Percentiles rank a stretch among this genome's conserved stretches.
Evolutionary conservation across 2,888 invertebrate species (phyloP).

Genomic region (Drosophila falleni): DNA sequence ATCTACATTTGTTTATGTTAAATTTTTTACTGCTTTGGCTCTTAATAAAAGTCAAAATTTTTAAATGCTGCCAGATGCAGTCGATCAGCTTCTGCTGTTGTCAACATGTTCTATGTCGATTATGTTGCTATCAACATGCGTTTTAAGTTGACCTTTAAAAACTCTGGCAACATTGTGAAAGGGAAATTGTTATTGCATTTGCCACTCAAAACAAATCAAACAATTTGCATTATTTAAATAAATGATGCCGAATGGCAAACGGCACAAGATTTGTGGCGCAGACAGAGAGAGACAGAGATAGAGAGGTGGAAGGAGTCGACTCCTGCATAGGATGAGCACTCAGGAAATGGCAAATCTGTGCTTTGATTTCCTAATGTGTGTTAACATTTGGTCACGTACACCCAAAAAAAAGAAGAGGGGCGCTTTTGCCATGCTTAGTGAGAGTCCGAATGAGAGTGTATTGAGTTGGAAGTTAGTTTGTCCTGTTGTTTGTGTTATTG

Average conservation of each 20-base stretch:
- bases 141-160: background rate
- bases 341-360: slow-evolving; percentile 55
- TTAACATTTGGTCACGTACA: slow-evolving; percentile 54
- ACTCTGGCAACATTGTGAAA: slow-evolving; percentile 5
- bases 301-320: background rate
- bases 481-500: slow-evolving; percentile 5
- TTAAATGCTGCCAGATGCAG: background rate
- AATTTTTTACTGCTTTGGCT: no score
- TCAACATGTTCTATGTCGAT: background rate
- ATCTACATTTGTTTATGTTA: no score
- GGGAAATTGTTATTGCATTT: slow-evolving; percentile 29
- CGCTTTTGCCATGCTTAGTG: slow-evolving; percentile 3
- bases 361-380: slow-evolving; percentile 41
- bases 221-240: slow-evolving; percentile 44
- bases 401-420: background rate
- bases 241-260: slow-evolving; percentile 35
- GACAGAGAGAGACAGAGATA: slow-evolving; percentile 2
- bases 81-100: background rate
- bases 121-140: background rate
- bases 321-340: slow-evolving; percentile 8
- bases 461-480: slow-evolving; percentile 12
- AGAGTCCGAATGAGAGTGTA: slow-evolving; percentile 4
- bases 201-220: slow-evolving; percentile 31
- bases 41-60: background rate
- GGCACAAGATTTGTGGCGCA: no score